These are phyloP conservation scores for Hemibagrus guttatus DNA, from an alignment of 2,797 vertebrate genomes.

Conservation along the genomic window DNA sequence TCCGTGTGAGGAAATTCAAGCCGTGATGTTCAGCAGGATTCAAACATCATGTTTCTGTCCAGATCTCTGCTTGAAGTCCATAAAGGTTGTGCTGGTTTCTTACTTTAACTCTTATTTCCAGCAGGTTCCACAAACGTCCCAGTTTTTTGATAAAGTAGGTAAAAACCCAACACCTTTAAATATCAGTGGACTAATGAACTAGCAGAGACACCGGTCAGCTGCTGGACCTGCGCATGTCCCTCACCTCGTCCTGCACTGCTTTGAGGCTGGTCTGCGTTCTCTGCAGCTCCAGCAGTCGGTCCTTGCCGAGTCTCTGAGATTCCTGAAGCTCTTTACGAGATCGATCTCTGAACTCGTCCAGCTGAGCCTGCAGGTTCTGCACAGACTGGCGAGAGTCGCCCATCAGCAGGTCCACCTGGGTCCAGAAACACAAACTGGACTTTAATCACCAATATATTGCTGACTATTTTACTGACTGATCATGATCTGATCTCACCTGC, in stretches of 20 bases:
- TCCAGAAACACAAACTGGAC: neutral
- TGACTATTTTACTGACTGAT: neutral
- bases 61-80: too few species aligned
- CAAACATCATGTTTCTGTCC: too few species aligned
- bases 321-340: slow-evolving; percentile 85
- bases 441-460: too few species aligned
- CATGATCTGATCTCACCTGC: too few species aligned
- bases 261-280: slow-evolving; percentile 78
- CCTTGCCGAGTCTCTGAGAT: slow-evolving; percentile 84
- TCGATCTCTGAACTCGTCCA: slow-evolving; percentile 90
- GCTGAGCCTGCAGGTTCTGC: slow-evolving; percentile 76
- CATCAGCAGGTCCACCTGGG: slow-evolving; percentile 85
- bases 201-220: neutral
- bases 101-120: neutral
- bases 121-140: neutral
- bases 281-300: slow-evolving; percentile 83
- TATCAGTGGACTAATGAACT: neutral
- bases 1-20: neutral
- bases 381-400: slow-evolving; percentile 83
- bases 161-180: neutral
- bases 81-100: too few species aligned
- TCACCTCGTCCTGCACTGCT: slow-evolving; percentile 87
- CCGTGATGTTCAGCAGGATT: neutral
- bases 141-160: neutral
- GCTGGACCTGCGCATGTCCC: neutral